phyloP scores from a whole-genome alignment of 2,888 invertebrate species.

The Trachelus iudaicus region DNA sequence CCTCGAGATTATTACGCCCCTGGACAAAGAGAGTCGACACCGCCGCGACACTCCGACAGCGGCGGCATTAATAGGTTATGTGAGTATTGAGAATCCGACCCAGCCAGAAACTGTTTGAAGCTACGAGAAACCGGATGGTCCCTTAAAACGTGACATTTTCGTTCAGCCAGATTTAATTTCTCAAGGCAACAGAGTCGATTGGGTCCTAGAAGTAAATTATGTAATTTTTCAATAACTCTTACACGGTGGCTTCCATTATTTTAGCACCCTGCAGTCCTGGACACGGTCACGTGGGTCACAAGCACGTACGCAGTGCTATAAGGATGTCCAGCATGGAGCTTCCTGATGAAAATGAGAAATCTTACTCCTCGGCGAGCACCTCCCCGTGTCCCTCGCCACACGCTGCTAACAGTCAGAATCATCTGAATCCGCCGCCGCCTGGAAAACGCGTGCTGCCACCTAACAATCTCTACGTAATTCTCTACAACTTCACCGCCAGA shows the following conservation, averaged over 20 bases:
- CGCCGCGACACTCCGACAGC: conserved; percentile 61
- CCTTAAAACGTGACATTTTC: neutral
- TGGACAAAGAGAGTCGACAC: conserved; percentile 56
- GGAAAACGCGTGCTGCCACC: conserved; percentile 74
- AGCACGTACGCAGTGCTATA: conserved; percentile 83
- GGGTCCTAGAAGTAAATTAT: neutral
- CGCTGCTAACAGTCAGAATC: conserved; percentile 62
- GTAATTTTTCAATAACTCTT: neutral
- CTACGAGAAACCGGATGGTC: neutral
- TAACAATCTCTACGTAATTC: conserved; percentile 91
- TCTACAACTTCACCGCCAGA: conserved; percentile 94
- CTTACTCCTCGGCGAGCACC: conserved; percentile 90
- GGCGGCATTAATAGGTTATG: conserved; percentile 62
- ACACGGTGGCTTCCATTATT: neutral
- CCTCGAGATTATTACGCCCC: conserved; percentile 67
- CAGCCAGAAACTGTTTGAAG: neutral
- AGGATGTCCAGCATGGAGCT: conserved; percentile 95
- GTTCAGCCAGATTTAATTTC: neutral
- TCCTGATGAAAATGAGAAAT: conserved; percentile 90
- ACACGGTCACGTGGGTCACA: conserved; percentile 72
- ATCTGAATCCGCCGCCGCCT: conserved; percentile 47
- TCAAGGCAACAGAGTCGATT: neutral
- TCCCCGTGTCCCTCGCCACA: conserved; percentile 93
- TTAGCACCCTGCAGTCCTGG: conserved; percentile 93
- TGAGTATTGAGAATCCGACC: conserved; percentile 37